These are phyloP conservation scores for Halcyon senegalensis DNA, from an alignment of 2,113 vertebrate species.

Conservation along the genomic window DNA sequence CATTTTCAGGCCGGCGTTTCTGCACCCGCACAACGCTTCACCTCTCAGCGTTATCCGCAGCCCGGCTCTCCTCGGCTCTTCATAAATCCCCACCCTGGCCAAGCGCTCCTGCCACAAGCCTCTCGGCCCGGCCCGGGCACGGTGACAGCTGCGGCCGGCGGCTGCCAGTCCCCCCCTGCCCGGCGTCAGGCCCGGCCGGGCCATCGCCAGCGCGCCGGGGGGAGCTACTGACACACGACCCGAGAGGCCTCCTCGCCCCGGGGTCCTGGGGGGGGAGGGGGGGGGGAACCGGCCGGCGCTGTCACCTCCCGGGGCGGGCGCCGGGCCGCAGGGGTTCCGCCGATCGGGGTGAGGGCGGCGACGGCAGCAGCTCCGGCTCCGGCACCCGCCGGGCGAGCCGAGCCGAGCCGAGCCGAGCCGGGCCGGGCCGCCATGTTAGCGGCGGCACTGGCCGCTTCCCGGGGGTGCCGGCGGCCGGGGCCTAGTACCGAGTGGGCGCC, in stretches of 20 bases:
- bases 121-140: neutral
- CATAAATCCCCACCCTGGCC: neutral
- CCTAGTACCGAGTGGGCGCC: too few species aligned
- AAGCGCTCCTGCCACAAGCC: neutral
- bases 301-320: neutral
- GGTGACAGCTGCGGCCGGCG: neutral
- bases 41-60: rapidly evolving
- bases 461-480: too few species aligned
- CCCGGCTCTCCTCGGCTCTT: neutral
- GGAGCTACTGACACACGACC: too few species aligned
- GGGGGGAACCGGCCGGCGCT: neutral
- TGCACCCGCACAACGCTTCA: neutral
- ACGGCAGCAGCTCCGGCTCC: neutral
- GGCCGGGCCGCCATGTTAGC: too few species aligned
- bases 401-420: too few species aligned
- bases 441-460: too few species aligned
- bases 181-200: neutral
- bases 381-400: neutral
- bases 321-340: neutral
- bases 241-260: neutral
- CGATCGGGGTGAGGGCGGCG: neutral
- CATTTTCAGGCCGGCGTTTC: neutral
- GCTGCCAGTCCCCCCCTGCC: neutral
- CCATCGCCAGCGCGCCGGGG: neutral
- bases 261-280: neutral